Evolutionary conservation across 2,888 invertebrate genomes (phyloP).

Genomic region (Xestoiulus laeticollis): DNA sequence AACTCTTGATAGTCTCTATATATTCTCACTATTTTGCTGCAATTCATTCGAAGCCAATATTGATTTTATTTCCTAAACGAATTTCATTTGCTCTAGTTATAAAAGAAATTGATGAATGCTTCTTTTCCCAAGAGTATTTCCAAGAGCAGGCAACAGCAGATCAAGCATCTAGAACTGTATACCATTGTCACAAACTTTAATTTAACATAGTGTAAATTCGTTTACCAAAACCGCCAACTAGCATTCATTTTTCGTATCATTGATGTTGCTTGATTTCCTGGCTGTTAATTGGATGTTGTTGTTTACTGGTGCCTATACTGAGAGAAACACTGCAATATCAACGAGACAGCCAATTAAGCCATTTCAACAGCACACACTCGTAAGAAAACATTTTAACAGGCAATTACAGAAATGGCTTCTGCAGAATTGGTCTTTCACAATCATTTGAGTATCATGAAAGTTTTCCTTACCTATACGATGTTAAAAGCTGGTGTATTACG

Average conservation of each 20-base stretch:
- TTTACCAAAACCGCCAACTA: slow-evolving; percentile 26
- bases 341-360: slow-evolving; percentile 20
- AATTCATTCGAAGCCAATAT: background rate
- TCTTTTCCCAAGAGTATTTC: background rate
- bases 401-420: background rate
- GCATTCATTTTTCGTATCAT: slow-evolving; percentile 15
- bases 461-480: background rate
- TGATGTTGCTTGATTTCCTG: background rate
- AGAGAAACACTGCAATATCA: background rate
- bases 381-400: background rate
- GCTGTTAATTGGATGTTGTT: slow-evolving; percentile 1
- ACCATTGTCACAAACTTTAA: background rate
- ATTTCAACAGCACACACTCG: background rate
- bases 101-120: background rate
- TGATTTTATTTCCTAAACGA: slow-evolving; percentile 17
- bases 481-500: background rate
- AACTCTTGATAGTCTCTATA: background rate
- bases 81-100: background rate
- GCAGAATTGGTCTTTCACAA: background rate
- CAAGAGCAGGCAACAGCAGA: background rate
- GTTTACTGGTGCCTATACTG: background rate
- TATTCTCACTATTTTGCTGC: background rate
- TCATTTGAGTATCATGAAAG: background rate
- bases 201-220: slow-evolving; percentile 1
- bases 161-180: background rate